A percentile compares a stretch with the other conserved stretches of the same genome.
phyloP scores from a whole-genome alignment of 2,113 vertebrate genomes.

The Colius striatus region DNA sequence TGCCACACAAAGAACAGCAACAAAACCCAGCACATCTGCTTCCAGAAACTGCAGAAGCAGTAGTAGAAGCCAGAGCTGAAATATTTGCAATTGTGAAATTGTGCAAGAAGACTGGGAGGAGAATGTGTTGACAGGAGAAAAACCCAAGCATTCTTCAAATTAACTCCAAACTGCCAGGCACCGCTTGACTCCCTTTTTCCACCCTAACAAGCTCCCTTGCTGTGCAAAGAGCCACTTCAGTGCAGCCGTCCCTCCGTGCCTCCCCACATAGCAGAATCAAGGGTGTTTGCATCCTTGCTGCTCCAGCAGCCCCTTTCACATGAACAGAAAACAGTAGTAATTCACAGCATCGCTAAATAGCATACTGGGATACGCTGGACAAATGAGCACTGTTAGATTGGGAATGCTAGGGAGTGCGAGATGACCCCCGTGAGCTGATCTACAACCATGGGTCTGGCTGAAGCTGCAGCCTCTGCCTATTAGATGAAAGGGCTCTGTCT shows the following conservation, averaged over 20 bases:
- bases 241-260: not conserved
- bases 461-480: not conserved
- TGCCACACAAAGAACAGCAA: not conserved
- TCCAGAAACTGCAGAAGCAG: not conserved
- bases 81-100: not conserved
- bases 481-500: not conserved
- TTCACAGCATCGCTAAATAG: not conserved
- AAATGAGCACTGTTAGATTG: not conserved
- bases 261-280: not conserved
- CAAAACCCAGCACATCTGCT: not conserved
- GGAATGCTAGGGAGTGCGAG: not conserved
- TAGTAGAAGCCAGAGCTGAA: not conserved
- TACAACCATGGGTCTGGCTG: not conserved
- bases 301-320: not conserved
- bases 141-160: not conserved
- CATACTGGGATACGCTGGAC: not conserved
- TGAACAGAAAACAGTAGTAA: not conserved
- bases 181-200: not conserved
- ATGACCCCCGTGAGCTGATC: not conserved
- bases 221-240: not conserved
- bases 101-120: not conserved
- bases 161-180: constrained; percentile 17
- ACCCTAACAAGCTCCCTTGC: not conserved
- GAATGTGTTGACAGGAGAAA: not conserved
- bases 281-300: not conserved